Evolutionary conservation across 2,888 invertebrate species (phyloP).

Genomic region (Microdon myrmicae): DNA sequence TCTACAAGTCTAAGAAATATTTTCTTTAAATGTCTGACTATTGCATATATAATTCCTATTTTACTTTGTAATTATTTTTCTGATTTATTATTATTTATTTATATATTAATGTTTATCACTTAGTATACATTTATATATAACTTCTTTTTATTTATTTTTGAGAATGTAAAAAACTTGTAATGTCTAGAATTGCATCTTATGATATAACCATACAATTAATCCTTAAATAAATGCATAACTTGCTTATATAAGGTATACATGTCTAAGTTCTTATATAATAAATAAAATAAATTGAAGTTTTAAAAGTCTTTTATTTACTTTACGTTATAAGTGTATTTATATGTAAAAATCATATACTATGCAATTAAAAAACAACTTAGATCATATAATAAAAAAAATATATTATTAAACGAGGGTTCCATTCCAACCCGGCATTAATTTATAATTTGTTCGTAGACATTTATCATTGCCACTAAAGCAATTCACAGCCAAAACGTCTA

Average conservation of each 20-base stretch:
- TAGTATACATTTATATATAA: conserved; percentile 16
- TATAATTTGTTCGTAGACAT: conserved; percentile 27
- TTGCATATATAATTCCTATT: conserved; percentile 10
- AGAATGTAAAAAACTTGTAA: conserved; percentile 25
- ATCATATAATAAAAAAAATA: too few species aligned
- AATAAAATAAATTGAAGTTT: conserved; percentile 12
- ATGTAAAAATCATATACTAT: conserved; percentile 9
- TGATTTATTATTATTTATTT: conserved; percentile 1
- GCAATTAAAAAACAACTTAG: conserved; percentile 11
- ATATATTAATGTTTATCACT: conserved; percentile 15
- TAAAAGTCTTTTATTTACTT: conserved; percentile 19
- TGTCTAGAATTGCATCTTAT: neutral
- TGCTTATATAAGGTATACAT: conserved; percentile 7
- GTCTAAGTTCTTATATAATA: conserved; percentile 1
- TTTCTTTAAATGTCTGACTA: too few species aligned
- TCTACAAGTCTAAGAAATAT: too few species aligned
- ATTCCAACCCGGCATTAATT: conserved; percentile 5
- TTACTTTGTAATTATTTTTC: conserved; percentile 1
- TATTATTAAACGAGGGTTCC: conserved; percentile 27
- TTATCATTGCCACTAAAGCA: conserved; percentile 35
- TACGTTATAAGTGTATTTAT: conserved; percentile 4
- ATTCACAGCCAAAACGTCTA: conserved; percentile 43
- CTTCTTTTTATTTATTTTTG: conserved; percentile 12
- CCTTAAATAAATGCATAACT: conserved; percentile 24
- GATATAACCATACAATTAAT: neutral